Base-by-base conservation (phyloP, 2,888 invertebrate genomes). In the Lysandra coridon region DNA sequence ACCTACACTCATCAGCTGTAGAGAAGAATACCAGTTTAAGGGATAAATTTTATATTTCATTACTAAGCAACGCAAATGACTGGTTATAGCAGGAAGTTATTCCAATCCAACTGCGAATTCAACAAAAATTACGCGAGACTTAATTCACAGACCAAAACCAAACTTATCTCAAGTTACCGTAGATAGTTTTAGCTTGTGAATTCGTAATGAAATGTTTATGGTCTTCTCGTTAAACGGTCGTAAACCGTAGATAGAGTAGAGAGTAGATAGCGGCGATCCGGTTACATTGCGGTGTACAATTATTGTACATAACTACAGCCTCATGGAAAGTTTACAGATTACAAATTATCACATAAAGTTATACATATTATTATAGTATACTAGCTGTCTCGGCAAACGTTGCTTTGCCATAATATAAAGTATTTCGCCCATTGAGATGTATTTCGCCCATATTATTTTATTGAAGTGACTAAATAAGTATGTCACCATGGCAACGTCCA, bases 221-320 rank as follows among this genome's bases (percentile, higher is more conserved):
- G 33, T 69, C 69, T 37, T 69, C 69, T 64, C 64, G 64, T 64
- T 69, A 69, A 69, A 69, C 33, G 69, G 69, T 69, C 69, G 69
- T 69, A 33, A 69, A 69, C 14, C 5, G 69, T 69, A 14, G 69
- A 69, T 69, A 69, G 14, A 69, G 69, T 30, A 69, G 33, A 69
- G 69, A 69, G 69, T 37, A 69, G 12, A 64, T 62, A 62, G 64
- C 2, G 23, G 64, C 69, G 69, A 69, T 69, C 69, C 12, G 33
- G 14, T 69, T 69, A 33, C 69, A 69, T 69, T 33, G 69, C 69
- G 69, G 1, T 23, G 69, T 64, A 23, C 23, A 23, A 23, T 23
- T 23, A 23, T 23, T 23, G 23, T 23, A 30, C 30, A 69, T 69
- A 69, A 69, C 14, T 69, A 33, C 69, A 69, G 69, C 69, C 37